These are phyloP conservation scores for Rhamnusium bicolor DNA, from an alignment of 2,888 invertebrate genomes.

Conservation along the genomic window DNA sequence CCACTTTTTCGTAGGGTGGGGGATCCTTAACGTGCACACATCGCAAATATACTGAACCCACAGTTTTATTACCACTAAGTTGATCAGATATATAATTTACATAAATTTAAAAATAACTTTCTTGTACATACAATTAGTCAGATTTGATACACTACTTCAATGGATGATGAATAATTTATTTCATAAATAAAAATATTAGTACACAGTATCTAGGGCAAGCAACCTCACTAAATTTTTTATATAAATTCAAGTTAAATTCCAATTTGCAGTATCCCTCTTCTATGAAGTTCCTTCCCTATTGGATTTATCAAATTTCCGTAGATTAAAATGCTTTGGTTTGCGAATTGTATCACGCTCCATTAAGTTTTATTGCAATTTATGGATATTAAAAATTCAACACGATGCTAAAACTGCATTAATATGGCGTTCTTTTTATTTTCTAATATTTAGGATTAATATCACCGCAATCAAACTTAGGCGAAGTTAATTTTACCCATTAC, in stretches of 20 bases:
- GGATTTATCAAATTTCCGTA: constrained; percentile 54
- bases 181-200: background rate
- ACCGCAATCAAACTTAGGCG: background rate
- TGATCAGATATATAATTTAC: too few relatives aligned
- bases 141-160: too few relatives aligned
- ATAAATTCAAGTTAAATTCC: constrained; percentile 27
- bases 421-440: constrained; percentile 44
- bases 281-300: constrained; percentile 31
- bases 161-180: too few relatives aligned
- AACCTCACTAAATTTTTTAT: background rate
- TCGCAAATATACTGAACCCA: too few relatives aligned
- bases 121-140: too few relatives aligned
- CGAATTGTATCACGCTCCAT: constrained; percentile 61
- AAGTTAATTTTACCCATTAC: background rate
- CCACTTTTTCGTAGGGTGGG: too few relatives aligned
- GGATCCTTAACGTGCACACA: too few relatives aligned
- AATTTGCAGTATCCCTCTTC: constrained; percentile 28
- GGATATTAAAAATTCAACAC: constrained; percentile 62
- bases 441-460: constrained; percentile 43
- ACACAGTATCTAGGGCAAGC: background rate
- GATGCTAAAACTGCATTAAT: constrained; percentile 48
- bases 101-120: too few relatives aligned
- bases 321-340: constrained; percentile 61
- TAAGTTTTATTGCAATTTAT: constrained; percentile 64
- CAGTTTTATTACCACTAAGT: too few relatives aligned